These are phyloP conservation scores for Oscheius sp. DNA, from an alignment of 2,888 invertebrate species.

Conservation along the genomic window DNA sequence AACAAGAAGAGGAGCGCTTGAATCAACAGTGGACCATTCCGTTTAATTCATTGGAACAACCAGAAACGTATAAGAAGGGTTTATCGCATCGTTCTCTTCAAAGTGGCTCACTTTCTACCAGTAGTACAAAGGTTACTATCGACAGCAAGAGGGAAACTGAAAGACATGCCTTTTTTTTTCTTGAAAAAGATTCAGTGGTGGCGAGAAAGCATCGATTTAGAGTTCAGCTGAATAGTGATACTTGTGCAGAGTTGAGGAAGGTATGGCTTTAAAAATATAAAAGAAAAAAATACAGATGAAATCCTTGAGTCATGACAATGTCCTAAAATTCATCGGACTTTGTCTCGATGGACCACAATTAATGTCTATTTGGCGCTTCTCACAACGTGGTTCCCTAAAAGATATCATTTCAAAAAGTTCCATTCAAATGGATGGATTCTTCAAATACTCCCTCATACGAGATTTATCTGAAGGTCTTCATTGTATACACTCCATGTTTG, in stretches of 20 bases:
- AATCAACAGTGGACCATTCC: constrained; percentile 52
- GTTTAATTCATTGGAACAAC: constrained; percentile 36
- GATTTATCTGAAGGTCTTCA: constrained; percentile 55
- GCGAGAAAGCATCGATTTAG: constrained; percentile 45
- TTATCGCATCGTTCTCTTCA: constrained; percentile 41
- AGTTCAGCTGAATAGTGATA: neutral
- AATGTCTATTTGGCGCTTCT: constrained; percentile 62
- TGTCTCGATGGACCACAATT: constrained; percentile 59
- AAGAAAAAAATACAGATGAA: constrained; percentile 45
- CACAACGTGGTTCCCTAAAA: constrained; percentile 48
- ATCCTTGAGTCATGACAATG: constrained; percentile 54
- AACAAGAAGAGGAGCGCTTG: constrained; percentile 44
- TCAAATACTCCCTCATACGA: constrained; percentile 52
- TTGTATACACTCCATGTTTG: constrained; percentile 62
- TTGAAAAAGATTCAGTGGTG: constrained; percentile 50
- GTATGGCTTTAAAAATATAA: constrained; percentile 11
- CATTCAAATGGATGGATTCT: constrained; percentile 56
- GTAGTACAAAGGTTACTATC: constrained; percentile 49
- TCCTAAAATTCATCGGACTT: constrained; percentile 63
- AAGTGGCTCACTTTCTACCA: constrained; percentile 47
- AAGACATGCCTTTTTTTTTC: constrained; percentile 46
- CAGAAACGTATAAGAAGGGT: constrained; percentile 32
- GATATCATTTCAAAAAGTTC: constrained; percentile 39
- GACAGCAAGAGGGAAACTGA: constrained; percentile 56
- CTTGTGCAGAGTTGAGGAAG: constrained; percentile 17